These are phyloP conservation scores for Catonia carolina DNA, from an alignment of 2,888 invertebrate genomes.

Conservation along the genomic window DNA sequence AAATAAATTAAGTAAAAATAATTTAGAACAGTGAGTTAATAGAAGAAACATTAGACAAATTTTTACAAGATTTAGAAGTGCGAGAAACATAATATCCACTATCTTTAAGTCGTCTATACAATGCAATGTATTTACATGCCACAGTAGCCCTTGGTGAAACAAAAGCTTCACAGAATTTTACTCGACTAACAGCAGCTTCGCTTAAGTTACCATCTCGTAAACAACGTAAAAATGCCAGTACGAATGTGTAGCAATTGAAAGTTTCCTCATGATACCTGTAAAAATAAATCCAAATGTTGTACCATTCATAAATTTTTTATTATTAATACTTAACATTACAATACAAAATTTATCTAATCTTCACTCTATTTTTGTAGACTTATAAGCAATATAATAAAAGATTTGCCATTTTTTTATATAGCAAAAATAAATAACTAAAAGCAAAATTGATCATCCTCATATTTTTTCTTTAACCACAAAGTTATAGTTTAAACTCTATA, in stretches of 20 bases:
- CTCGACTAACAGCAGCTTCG: constrained; percentile 57
- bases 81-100: constrained; percentile 31
- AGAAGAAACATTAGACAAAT: not conserved
- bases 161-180: constrained; percentile 70
- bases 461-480: too few relatives aligned
- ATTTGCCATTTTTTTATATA: too few relatives aligned
- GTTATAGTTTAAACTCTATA: too few relatives aligned
- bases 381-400: too few relatives aligned
- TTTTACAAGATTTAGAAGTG: constrained; percentile 1
- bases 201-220: constrained; percentile 65
- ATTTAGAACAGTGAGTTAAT: too few relatives aligned
- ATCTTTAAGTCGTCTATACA: constrained; percentile 63
- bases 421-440: too few relatives aligned
- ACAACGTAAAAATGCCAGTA: constrained; percentile 67
- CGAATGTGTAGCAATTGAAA: constrained; percentile 83
- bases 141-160: constrained; percentile 74
- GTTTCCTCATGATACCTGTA: constrained; percentile 63
- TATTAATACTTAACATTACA: too few relatives aligned
- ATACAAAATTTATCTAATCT: too few relatives aligned
- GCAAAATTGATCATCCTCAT: too few relatives aligned
- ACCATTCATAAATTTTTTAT: too few relatives aligned
- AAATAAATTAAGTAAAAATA: too few relatives aligned
- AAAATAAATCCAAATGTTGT: constrained; percentile 18
- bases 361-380: too few relatives aligned
- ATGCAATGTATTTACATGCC: constrained; percentile 76